Conservation (phyloP, 2,888 invertebrate genomes). For the Eupeodes latifasciatus region DNA sequence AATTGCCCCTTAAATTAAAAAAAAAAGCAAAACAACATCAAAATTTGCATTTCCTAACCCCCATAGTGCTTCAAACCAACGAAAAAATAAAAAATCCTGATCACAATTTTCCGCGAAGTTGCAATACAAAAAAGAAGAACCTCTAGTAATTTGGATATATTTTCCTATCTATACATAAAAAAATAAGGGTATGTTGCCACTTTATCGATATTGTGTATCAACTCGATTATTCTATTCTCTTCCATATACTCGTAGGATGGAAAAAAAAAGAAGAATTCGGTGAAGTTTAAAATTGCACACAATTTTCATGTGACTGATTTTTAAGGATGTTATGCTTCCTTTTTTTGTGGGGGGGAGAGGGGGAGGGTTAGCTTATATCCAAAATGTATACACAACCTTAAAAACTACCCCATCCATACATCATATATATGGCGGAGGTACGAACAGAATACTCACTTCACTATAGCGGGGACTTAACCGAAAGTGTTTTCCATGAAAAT, state of each 20-base stretch:
- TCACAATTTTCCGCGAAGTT: conserved; percentile 47
- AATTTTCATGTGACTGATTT: conserved; percentile 63
- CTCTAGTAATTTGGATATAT: conserved; percentile 19
- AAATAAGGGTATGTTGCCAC: conserved; percentile 48
- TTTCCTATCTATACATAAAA: not conserved
- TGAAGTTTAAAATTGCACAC: conserved; percentile 69
- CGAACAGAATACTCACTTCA: not conserved
- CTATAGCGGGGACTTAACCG: conserved; percentile 24
- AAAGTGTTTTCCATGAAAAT: conserved; percentile 75
- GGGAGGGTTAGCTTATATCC: conserved; percentile 1
- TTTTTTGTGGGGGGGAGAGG: not conserved
- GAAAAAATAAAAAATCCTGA: conserved; percentile 5
- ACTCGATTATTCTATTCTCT: conserved; percentile 65
- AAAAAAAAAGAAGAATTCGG: conserved; percentile 22
- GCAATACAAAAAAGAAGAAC: conserved; percentile 53
- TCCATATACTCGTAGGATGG: not conserved
- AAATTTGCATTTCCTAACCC: conserved; percentile 56
- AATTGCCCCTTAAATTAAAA: not conserved
- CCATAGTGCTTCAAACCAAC: not conserved
- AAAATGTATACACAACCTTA: not conserved
- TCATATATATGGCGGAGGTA: conserved; percentile 5
- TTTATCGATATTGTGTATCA: conserved; percentile 66
- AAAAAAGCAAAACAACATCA: not conserved
- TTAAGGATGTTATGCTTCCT: not conserved
- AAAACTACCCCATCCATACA: not conserved